Evolutionary conservation across 2,113 vertebrate species (phyloP).

Genomic region (Sardina pilchardus): DNA sequence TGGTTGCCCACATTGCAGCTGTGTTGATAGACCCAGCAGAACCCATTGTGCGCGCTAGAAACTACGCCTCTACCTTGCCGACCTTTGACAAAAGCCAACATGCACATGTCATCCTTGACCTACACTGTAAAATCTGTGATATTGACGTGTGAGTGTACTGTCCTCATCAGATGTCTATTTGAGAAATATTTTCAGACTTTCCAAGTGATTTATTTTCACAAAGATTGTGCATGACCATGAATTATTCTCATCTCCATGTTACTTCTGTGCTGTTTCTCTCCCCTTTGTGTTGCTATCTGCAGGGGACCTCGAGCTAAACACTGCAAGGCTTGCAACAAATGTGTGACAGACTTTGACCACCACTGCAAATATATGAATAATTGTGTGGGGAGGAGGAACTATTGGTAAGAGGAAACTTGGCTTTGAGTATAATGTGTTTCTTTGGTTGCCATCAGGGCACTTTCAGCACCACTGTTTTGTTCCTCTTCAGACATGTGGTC

Average conservation of each 20-base stretch:
- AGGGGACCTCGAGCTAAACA: conserved; percentile 78
- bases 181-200: too few species aligned
- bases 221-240: background rate
- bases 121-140: conserved; percentile 74
- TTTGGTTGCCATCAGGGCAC: background rate
- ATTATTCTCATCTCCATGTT: background rate
- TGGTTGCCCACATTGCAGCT: conserved; percentile 63
- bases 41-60: conserved; percentile 63
- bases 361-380: conserved; percentile 84
- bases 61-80: conserved; percentile 62
- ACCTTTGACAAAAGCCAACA: conserved; percentile 72
- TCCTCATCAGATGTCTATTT: background rate
- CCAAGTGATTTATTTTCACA: too few species aligned
- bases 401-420: conserved; percentile 66
- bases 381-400: conserved; percentile 80
- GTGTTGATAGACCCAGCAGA: conserved; percentile 72
- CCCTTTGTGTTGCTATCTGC: background rate
- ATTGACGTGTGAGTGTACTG: conserved; percentile 66
- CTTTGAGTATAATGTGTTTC: background rate
- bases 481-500: background rate
- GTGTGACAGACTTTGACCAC: conserved; percentile 78
- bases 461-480: background rate
- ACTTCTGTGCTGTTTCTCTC: background rate
- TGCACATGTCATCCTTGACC: conserved; percentile 71
- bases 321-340: conserved; percentile 81